Evolutionary conservation across 2,113 vertebrate genomes (phyloP).

Genomic region (Elaphurus davidianus): DNA sequence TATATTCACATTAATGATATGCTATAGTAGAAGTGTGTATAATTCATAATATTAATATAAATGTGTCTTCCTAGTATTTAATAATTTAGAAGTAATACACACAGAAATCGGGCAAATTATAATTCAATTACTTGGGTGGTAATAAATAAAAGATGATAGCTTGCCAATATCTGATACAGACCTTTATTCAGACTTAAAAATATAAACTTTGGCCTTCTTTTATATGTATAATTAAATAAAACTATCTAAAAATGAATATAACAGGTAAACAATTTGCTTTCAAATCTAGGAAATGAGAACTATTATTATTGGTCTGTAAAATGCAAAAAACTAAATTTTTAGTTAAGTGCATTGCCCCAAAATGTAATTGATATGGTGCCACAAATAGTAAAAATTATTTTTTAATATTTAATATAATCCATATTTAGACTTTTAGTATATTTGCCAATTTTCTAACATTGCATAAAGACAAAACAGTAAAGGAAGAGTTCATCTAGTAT

Average conservation of each 20-base stretch:
- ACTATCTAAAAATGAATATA: not conserved
- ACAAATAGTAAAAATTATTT: not conserved
- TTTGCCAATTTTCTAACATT: not conserved
- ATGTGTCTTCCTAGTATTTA: not conserved
- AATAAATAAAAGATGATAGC: not conserved
- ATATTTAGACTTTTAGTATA: not conserved
- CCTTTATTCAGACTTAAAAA: slow-evolving; percentile 32
- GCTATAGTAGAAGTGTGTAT: not conserved
- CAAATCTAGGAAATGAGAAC: not conserved
- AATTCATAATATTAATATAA: not conserved
- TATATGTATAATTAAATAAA: not conserved
- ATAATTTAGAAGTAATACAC: not conserved
- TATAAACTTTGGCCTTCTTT: slow-evolving; percentile 1
- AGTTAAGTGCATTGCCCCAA: not conserved
- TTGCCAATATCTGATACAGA: not conserved
- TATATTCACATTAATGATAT: not conserved
- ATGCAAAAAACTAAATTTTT: not conserved
- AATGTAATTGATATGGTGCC: not conserved
- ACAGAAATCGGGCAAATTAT: not conserved
- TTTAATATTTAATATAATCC: not conserved
- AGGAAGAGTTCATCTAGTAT: not conserved
- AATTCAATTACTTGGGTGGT: not conserved
- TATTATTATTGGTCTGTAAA: not conserved
- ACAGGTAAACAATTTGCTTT: not conserved
- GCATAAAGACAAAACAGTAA: not conserved